Evolutionary conservation across 2,797 vertebrate species (phyloP).

Genomic region (Margarornis squamiger): DNA sequence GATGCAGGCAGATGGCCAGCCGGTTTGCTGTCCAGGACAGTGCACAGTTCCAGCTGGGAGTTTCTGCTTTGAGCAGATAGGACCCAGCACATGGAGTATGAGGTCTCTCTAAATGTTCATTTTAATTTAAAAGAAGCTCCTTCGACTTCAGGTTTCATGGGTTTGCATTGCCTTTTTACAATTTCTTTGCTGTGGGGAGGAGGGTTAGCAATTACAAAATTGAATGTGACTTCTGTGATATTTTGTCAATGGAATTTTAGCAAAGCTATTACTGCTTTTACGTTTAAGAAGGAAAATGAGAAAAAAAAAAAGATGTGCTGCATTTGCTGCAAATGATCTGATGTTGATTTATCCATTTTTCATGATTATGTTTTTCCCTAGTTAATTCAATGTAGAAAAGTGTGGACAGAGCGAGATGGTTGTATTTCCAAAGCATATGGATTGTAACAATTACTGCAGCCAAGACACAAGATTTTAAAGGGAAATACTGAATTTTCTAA

Average conservation of each 20-base stretch:
- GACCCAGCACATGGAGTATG: neutral
- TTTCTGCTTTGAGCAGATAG: slow-evolving; percentile 49
- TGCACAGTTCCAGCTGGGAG: slow-evolving; percentile 6
- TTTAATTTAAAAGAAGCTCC: slow-evolving; percentile 33
- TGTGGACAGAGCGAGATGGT: neutral
- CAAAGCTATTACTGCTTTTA: neutral
- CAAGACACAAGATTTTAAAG: neutral
- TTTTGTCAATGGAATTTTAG: neutral
- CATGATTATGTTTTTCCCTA: neutral
- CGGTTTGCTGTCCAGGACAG: slow-evolving; percentile 7
- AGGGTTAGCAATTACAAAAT: neutral
- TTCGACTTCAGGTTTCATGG: neutral
- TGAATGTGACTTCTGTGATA: neutral
- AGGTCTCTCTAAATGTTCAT: neutral
- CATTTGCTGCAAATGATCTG: neutral
- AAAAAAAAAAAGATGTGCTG: neutral
- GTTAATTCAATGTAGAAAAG: neutral
- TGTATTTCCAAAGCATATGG: neutral
- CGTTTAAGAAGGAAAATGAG: neutral
- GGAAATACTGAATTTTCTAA: neutral
- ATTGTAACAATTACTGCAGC: neutral
- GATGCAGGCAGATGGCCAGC: slow-evolving; percentile 51
- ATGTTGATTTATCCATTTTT: neutral
- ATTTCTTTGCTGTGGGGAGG: neutral
- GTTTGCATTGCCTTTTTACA: neutral